Conservation (phyloP, 2,888 invertebrate genomes). For the Neoitamus cyanurus region DNA sequence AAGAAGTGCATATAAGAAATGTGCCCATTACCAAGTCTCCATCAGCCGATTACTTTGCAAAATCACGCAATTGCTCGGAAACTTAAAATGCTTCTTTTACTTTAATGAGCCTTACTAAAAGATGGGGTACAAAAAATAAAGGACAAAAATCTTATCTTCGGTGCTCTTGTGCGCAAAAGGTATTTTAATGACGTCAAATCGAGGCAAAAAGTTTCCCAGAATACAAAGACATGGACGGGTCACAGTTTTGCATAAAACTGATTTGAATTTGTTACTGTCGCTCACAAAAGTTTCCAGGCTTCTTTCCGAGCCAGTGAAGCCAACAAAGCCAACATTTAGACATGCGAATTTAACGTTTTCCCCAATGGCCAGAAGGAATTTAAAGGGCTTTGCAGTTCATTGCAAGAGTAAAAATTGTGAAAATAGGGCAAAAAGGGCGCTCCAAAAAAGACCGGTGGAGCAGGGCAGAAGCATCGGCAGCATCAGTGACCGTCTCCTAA, state of each 20-base stretch:
- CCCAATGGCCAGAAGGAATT: not conserved
- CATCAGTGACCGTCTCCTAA: constrained; percentile 25
- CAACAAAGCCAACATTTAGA: constrained; percentile 37
- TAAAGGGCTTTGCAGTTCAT: constrained; percentile 18
- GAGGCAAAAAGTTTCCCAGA: not conserved
- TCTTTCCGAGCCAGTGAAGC: constrained; percentile 62
- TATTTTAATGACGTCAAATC: constrained; percentile 12
- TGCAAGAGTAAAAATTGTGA: constrained; percentile 2
- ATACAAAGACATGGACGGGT: constrained; percentile 9
- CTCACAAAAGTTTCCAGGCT: constrained; percentile 63
- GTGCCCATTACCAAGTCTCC: not conserved
- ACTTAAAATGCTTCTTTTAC: not conserved
- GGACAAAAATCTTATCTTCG: not conserved
- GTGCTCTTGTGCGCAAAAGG: not conserved
- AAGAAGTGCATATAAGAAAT: too few species aligned
- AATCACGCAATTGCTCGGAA: not conserved
- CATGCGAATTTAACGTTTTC: constrained; percentile 27
- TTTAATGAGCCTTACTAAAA: not conserved
- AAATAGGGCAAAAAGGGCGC: not conserved
- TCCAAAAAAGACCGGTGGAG: constrained; percentile 13
- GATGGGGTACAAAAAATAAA: not conserved
- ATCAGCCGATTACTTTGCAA: not conserved
- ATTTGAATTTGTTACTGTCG: constrained; percentile 30
- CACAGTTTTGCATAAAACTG: constrained; percentile 19
- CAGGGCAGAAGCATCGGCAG: not conserved